Percentiles rank a stretch among this genome's conserved stretches.
Conservation (phyloP, 2,797 vertebrate genomes). For the Falco novaeseelandiae region DNA sequence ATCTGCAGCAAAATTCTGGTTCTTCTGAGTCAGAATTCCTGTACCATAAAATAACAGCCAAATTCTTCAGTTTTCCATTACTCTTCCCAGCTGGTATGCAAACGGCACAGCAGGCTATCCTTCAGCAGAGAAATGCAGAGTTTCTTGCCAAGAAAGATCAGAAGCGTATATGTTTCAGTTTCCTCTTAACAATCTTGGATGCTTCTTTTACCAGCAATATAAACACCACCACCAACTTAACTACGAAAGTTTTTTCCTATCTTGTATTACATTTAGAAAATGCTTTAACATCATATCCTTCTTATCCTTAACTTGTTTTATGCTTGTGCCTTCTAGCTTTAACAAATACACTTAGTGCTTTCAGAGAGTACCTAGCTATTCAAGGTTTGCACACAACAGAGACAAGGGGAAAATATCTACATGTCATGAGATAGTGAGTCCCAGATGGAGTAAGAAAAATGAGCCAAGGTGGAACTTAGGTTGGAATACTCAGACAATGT, state of each 20-base stretch:
- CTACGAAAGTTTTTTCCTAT: neutral
- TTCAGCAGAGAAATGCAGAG: neutral
- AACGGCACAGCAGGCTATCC: neutral
- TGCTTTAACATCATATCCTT: neutral
- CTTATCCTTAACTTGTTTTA: neutral
- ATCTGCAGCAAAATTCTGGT: neutral
- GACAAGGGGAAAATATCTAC: neutral
- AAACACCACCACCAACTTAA: neutral
- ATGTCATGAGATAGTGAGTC: neutral
- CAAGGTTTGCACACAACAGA: neutral
- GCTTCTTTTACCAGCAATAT: neutral
- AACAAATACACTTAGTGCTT: neutral
- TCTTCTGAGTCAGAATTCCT: neutral
- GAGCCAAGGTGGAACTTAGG: neutral
- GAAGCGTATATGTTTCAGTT: neutral
- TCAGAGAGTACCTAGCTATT: neutral
- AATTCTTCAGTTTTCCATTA: neutral
- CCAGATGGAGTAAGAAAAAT: neutral
- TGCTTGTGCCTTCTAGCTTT: neutral
- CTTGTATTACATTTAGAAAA: neutral
- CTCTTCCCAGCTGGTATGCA: neutral
- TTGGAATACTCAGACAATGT: neutral
- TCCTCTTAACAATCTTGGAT: neutral
- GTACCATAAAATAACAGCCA: neutral
- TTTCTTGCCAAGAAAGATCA: neutral